Percentiles rank a stretch among this genome's conserved stretches.
Conservation (phyloP, 1,140 invertebrate species). For the Habropoda laboriosa region DNA sequence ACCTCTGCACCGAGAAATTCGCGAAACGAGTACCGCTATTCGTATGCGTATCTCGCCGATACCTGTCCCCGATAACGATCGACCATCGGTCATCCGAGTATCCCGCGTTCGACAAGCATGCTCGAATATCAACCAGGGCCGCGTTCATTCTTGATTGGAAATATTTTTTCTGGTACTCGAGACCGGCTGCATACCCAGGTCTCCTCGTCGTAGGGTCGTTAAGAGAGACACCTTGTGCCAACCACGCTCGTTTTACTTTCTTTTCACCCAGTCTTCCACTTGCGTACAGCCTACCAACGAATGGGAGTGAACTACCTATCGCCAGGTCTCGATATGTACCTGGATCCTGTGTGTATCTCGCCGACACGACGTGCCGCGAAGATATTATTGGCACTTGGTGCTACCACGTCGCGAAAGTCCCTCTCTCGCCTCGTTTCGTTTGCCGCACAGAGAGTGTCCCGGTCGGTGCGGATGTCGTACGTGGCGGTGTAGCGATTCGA, state of each 20-base stretch:
- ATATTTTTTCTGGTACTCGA: slow-evolving; percentile 43
- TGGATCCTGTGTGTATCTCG: slow-evolving; percentile 53
- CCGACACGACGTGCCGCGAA: slow-evolving; percentile 59
- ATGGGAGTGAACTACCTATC: slow-evolving; percentile 42
- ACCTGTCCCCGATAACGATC: slow-evolving; percentile 58
- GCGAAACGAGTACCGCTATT: slow-evolving; percentile 46
- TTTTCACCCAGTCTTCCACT: background rate
- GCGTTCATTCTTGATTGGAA: slow-evolving; percentile 48
- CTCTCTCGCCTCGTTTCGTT: slow-evolving; percentile 26
- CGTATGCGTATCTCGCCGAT: slow-evolving; percentile 53
- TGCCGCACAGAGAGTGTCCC: slow-evolving; percentile 5
- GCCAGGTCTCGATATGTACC: slow-evolving; percentile 41
- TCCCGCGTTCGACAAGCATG: slow-evolving; percentile 31
- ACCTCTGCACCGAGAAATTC: slow-evolving; percentile 31
- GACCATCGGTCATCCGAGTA: slow-evolving; percentile 52
- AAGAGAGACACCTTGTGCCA: slow-evolving; percentile 41
- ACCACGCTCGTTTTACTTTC: slow-evolving; percentile 23
- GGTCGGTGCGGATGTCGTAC: slow-evolving; percentile 43
- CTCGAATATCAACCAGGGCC: slow-evolving; percentile 23
- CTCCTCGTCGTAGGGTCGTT: slow-evolving; percentile 40
- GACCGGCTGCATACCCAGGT: background rate
- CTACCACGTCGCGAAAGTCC: slow-evolving; percentile 44
- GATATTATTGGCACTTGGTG: slow-evolving; percentile 68
- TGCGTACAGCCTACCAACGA: slow-evolving; percentile 9
- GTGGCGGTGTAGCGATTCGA: slow-evolving; percentile 53